These are phyloP conservation scores for Bettongia penicillata DNA, from an alignment of 2,113 vertebrate genomes.

Conservation along the genomic window DNA sequence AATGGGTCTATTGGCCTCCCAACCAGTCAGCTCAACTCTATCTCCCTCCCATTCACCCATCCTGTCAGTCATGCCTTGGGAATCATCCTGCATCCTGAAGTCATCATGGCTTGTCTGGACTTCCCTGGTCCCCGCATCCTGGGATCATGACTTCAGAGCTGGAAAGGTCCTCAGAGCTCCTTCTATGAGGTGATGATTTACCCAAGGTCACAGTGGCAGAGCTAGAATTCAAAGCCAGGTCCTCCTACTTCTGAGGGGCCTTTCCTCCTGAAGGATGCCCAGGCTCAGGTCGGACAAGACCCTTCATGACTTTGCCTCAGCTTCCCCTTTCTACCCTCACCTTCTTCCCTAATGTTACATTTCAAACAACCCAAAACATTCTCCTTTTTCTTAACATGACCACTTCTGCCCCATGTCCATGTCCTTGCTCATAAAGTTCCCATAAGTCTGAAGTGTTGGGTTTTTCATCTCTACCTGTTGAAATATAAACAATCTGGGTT, in stretches of 20 bases:
- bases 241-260: background rate
- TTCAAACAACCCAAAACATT: background rate
- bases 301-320: background rate
- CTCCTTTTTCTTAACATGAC: background rate
- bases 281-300: background rate
- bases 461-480: too few species aligned
- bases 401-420: background rate
- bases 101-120: background rate
- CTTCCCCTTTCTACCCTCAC: background rate
- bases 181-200: conserved; percentile 15
- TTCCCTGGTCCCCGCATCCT: background rate
- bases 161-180: background rate
- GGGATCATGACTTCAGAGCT: background rate
- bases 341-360: background rate
- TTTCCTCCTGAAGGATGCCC: background rate
- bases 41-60: too few species aligned
- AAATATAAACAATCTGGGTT: too few species aligned
- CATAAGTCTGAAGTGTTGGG: too few species aligned
- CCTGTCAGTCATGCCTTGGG: background rate
- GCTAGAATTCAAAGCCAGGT: conserved; percentile 16
- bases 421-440: too few species aligned
- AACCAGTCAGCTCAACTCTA: too few species aligned
- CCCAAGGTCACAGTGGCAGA: background rate
- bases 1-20: too few species aligned
- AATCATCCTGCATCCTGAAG: background rate